phyloP scores from a whole-genome alignment of 2,888 invertebrate species.

The Glaucopsyche alexis region DNA sequence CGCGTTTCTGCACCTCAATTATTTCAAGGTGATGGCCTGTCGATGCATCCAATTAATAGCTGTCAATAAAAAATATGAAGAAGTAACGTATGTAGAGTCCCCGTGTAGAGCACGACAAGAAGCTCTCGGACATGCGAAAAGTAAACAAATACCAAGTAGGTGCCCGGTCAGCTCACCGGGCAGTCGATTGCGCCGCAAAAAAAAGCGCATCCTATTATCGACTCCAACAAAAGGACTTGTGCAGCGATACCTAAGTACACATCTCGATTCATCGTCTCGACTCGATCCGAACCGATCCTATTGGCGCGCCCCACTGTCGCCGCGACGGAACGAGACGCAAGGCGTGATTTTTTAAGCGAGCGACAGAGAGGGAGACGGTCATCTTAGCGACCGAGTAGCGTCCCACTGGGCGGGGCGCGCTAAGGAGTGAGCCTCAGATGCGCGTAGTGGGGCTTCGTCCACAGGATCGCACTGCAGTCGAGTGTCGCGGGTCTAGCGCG shows the following conservation, averaged over 20 bases:
- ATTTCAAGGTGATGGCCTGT: conserved; percentile 57
- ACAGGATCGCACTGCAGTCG: conserved; percentile 81
- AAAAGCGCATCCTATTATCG: conserved; percentile 80
- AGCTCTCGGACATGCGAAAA: conserved; percentile 40
- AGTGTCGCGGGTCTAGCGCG: conserved; percentile 71
- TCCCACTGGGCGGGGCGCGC: conserved; percentile 82
- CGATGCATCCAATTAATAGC: conserved; percentile 35
- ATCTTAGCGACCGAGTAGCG: conserved; percentile 77
- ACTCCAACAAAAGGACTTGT: conserved; percentile 79
- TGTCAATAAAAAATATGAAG: conserved; percentile 24
- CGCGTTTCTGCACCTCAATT: conserved; percentile 52
- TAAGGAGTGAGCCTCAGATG: conserved; percentile 81
- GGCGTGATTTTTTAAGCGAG: conserved; percentile 49
- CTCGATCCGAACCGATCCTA: conserved; percentile 78
- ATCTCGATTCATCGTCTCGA: conserved; percentile 80
- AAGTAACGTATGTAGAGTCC: neutral
- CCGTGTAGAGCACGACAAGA: conserved; percentile 25
- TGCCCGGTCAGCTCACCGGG: conserved; percentile 54
- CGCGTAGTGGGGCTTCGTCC: conserved; percentile 81
- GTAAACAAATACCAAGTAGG: conserved; percentile 58
- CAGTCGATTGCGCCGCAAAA: conserved; percentile 61
- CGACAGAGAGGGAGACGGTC: conserved; percentile 74
- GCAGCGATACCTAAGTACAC: conserved; percentile 80
- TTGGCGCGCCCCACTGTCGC: conserved; percentile 79
- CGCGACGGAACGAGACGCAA: conserved; percentile 64